Conservation (phyloP, 2,888 invertebrate species). For the Archips crataeganus region DNA sequence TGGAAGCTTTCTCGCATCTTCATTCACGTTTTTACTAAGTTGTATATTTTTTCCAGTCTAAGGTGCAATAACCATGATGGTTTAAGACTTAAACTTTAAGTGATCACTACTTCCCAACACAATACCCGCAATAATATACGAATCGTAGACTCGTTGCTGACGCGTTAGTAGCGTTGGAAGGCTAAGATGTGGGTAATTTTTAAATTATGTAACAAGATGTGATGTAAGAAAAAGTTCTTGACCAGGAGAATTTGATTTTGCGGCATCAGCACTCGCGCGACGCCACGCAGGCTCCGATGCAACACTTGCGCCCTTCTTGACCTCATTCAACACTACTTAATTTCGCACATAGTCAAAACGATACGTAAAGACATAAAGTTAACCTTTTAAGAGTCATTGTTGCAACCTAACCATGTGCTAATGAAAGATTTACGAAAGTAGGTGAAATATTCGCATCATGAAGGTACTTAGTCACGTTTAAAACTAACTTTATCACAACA, state of each 20-base stretch:
- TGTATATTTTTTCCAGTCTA: not conserved
- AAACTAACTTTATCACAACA: no score
- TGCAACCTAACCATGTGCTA: not conserved
- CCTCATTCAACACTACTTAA: conserved; percentile 41
- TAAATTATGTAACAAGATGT: not conserved
- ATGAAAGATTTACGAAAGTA: not conserved
- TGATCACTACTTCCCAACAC: not conserved
- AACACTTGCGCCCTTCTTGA: conserved; percentile 37
- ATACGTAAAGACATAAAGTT: not conserved
- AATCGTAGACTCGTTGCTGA: not conserved
- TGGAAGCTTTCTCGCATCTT: conserved; percentile 15
- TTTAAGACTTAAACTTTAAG: not conserved
- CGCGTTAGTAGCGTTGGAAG: not conserved
- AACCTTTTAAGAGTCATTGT: not conserved
- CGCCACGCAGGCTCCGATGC: conserved; percentile 33
- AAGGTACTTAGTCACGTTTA: no score
- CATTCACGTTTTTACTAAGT: not conserved
- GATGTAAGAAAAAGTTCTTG: not conserved
- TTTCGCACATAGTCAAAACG: conserved; percentile 32
- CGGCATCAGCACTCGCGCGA: conserved; percentile 25
- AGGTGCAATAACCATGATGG: not conserved
- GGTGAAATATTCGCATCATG: not conserved
- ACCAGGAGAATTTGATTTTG: conserved; percentile 23
- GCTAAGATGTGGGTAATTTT: not conserved
- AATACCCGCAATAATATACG: not conserved